Conservation (phyloP, 1,140 invertebrate species). For the Hetaerina americana region DNA sequence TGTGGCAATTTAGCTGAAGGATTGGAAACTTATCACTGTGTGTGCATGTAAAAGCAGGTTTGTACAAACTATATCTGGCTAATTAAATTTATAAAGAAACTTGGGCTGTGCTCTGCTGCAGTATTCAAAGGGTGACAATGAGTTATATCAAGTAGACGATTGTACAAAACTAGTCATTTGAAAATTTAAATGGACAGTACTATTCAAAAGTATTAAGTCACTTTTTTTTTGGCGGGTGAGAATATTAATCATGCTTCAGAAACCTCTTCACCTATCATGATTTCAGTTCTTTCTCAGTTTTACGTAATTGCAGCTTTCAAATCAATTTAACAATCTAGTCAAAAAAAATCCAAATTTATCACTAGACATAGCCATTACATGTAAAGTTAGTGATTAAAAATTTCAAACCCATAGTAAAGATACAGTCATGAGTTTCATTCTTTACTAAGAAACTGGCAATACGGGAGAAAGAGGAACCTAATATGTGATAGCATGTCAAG, state of each 20-base stretch:
- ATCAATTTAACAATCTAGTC: neutral
- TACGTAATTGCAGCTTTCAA: neutral
- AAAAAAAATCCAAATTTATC: conserved; percentile 1
- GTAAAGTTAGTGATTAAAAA: neutral
- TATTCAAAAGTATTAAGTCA: neutral
- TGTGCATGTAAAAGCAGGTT: neutral
- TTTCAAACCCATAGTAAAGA: neutral
- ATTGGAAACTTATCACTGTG: neutral
- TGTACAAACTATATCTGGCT: neutral
- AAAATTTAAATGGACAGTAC: neutral
- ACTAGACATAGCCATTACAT: neutral
- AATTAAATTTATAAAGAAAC: neutral
- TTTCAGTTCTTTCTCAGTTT: neutral
- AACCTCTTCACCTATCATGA: neutral
- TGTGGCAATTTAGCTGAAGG: neutral
- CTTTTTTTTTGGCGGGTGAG: neutral
- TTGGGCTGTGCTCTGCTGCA: neutral
- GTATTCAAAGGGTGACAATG: neutral
- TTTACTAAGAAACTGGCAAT: neutral
- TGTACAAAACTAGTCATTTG: neutral
- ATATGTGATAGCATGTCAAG: neutral
- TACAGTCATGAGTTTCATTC: neutral
- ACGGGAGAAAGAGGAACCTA: neutral
- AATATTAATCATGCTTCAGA: neutral
- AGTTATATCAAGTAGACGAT: neutral